phyloP scores from a whole-genome alignment of 2,113 vertebrate genomes.

The Fulmarus glacialis region DNA sequence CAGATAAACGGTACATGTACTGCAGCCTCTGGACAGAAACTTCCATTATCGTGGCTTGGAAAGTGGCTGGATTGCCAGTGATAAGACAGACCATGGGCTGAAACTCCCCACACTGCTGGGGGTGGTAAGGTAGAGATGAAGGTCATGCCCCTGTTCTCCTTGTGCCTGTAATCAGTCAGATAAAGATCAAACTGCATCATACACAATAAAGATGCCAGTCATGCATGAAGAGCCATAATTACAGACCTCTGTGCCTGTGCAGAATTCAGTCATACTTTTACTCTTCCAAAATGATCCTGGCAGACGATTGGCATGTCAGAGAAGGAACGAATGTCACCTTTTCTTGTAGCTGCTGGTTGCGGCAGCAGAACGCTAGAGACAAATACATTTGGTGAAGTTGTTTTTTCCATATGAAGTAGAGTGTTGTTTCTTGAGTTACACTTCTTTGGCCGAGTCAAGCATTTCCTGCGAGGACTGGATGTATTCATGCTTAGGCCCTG shows the following conservation, averaged over 20 bases:
- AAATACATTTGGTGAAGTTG: not conserved
- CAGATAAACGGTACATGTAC: not conserved
- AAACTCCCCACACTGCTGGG: not conserved
- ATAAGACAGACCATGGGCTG: not conserved
- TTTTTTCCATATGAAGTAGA: conserved; percentile 14
- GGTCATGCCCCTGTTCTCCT: not conserved
- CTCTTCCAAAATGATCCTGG: not conserved
- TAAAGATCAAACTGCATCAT: conserved; percentile 28
- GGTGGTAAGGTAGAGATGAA: not conserved
- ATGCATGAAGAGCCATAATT: conserved; percentile 16
- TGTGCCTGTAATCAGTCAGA: conserved; percentile 1
- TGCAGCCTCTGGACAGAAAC: not conserved
- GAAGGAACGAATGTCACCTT: not conserved
- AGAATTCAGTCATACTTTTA: not conserved
- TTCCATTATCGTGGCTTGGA: not conserved
- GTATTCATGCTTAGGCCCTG: not conserved
- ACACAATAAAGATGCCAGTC: not conserved
- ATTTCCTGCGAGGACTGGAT: conserved; percentile 2
- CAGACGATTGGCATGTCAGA: not conserved
- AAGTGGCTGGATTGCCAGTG: not conserved
- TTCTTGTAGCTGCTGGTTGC: not conserved
- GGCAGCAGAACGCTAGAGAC: not conserved
- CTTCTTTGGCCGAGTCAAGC: conserved; percentile 4
- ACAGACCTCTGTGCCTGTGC: not conserved
- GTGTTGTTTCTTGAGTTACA: conserved; percentile 32